Conservation (phyloP, 2,113 vertebrate species). For the Galeopterus variegatus region DNA sequence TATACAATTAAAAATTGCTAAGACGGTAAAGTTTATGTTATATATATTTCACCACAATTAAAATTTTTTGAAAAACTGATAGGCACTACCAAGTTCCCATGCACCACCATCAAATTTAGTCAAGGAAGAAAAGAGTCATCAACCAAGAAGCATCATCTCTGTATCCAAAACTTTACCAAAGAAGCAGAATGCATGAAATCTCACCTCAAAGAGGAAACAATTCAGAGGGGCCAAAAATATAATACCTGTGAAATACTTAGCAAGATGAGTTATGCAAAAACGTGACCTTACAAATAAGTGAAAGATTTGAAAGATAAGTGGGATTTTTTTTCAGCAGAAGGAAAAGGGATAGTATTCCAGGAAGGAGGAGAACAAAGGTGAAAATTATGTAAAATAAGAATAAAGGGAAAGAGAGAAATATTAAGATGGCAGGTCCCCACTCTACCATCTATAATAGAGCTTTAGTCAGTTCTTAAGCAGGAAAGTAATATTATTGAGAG, state of each 20-base stretch:
- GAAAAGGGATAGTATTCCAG: not conserved
- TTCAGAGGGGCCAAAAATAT: not conserved
- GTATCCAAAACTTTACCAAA: not conserved
- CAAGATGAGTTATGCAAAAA: not conserved
- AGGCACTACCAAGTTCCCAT: not conserved
- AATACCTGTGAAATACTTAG: not conserved
- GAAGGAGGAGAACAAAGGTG: not conserved
- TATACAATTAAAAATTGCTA: not conserved
- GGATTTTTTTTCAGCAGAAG: not conserved
- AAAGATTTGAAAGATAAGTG: not conserved
- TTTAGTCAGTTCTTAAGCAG: not conserved
- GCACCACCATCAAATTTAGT: slow-evolving; percentile 18
- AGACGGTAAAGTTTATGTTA: not conserved
- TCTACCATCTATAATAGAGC: not conserved
- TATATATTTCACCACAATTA: not conserved
- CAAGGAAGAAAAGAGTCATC: not conserved
- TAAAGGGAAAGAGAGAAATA: not conserved
- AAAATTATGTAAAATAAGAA: not conserved
- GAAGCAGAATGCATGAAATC: not conserved
- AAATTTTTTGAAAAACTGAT: not conserved
- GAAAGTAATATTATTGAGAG: not conserved
- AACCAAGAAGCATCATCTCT: not conserved
- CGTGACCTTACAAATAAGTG: not conserved
- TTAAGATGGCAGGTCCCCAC: not conserved
- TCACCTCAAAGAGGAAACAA: slow-evolving; percentile 3